These are phyloP conservation scores for Platynereis dumerilii DNA, from an alignment of 2,888 invertebrate genomes.

Conservation along the genomic window DNA sequence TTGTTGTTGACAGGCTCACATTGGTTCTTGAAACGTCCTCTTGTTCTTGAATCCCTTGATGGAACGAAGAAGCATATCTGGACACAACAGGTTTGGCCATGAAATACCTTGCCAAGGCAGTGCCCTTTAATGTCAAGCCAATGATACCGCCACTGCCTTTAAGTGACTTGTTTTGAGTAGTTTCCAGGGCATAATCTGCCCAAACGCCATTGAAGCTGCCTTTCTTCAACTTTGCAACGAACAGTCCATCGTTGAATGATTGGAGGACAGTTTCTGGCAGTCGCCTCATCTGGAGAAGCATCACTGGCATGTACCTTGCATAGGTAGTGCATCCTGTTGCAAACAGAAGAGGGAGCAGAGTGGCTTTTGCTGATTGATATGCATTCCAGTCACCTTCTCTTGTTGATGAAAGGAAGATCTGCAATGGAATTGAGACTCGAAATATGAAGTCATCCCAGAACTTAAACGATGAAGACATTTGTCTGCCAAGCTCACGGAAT, in stretches of 20 bases:
- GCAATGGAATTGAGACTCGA: too few species aligned
- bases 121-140: constrained; percentile 5
- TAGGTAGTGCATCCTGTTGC: constrained; percentile 8
- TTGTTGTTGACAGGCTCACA: not conserved
- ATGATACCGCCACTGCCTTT: constrained; percentile 15
- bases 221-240: constrained; percentile 5
- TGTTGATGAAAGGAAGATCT: too few species aligned
- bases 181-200: constrained; percentile 13
- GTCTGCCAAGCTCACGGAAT: too few species aligned
- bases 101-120: constrained; percentile 6
- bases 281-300: constrained; percentile 2
- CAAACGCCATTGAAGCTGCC: constrained; percentile 9
- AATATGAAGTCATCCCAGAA: too few species aligned
- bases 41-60: not conserved
- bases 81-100: constrained; percentile 6
- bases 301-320: constrained; percentile 11
- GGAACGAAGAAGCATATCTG: not conserved
- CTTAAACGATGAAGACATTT: too few species aligned
- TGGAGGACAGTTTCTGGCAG: not conserved
- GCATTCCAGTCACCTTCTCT: too few species aligned
- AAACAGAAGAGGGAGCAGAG: constrained; percentile 9
- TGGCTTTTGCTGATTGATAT: constrained; percentile 9
- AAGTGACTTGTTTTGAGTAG: constrained; percentile 8
- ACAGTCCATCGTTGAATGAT: not conserved
- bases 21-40: not conserved